Conservation (phyloP, 2,797 vertebrate genomes). For the Threskiornis aethiopicus region DNA sequence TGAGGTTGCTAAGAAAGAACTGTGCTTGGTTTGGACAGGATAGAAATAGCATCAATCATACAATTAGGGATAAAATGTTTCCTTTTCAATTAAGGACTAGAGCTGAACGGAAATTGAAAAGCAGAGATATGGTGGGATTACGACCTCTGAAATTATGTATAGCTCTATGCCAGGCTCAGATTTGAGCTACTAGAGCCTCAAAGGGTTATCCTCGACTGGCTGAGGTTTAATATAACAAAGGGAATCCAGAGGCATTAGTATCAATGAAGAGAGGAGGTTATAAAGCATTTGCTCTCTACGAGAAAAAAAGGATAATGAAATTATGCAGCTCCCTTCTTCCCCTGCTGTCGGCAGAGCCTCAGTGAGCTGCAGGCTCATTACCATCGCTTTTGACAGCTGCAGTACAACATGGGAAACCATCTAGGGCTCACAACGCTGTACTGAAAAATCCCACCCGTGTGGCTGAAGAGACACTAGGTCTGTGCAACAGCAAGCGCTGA, state of each 20-base stretch:
- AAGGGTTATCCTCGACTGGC: background rate
- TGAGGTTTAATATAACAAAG: background rate
- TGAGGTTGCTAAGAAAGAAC: background rate
- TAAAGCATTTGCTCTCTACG: background rate
- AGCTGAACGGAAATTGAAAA: background rate
- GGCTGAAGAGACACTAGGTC: background rate
- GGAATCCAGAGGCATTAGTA: background rate
- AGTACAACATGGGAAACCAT: background rate
- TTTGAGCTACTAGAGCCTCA: background rate
- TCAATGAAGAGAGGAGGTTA: background rate
- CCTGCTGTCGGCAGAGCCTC: background rate
- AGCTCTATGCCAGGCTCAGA: background rate
- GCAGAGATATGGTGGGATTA: background rate
- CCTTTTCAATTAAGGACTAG: background rate
- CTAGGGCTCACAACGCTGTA: background rate
- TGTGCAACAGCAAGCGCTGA: fast-evolving
- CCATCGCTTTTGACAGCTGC: background rate
- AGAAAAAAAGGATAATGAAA: background rate
- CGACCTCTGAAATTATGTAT: background rate
- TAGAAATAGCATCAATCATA: background rate
- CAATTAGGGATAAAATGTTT: background rate
- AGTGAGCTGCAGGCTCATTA: background rate
- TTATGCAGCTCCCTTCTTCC: background rate
- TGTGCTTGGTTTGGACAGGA: background rate
- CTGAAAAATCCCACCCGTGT: background rate